These are phyloP conservation scores for Nyctibius bracteatus DNA, from an alignment of 2,113 vertebrate species.

Conservation along the genomic window DNA sequence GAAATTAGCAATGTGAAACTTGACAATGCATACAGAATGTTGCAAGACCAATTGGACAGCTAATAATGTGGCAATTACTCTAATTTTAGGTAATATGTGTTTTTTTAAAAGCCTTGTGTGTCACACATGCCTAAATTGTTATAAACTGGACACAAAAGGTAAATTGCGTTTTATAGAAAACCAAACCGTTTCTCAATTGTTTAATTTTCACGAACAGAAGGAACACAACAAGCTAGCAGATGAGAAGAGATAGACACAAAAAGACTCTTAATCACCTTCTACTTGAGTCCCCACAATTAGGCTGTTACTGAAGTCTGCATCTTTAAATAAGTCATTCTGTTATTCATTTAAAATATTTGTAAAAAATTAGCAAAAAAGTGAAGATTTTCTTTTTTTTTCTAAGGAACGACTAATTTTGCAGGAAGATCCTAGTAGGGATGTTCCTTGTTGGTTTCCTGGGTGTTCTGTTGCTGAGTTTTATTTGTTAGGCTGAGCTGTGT, in stretches of 20 bases:
- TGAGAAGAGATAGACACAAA: not conserved
- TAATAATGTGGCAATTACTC: constrained; percentile 54
- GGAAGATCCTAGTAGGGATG: not conserved
- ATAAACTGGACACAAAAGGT: not conserved
- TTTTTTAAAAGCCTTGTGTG: not conserved
- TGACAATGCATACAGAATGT: constrained; percentile 63
- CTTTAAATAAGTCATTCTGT: not conserved
- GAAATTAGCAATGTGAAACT: constrained; percentile 73
- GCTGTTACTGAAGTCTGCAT: not conserved
- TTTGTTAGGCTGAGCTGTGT: constrained; percentile 9
- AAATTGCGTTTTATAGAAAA: not conserved
- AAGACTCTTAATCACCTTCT: not conserved
- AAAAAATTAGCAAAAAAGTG: not conserved
- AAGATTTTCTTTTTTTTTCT: not conserved
- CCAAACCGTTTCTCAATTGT: not conserved
- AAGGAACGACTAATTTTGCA: not conserved
- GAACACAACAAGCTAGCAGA: not conserved
- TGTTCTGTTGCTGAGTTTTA: not conserved
- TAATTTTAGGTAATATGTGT: constrained; percentile 25
- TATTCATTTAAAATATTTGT: not conserved
- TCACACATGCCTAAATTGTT: not conserved
- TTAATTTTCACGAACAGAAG: not conserved
- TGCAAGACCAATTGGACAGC: constrained; percentile 53
- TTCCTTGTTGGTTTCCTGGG: not conserved
- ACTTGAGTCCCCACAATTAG: not conserved